Evolutionary conservation across 2,113 vertebrate genomes (phyloP), one percentile per base, ranked within the genome.

Genomic region (Aspidoscelis tigris): DNA sequence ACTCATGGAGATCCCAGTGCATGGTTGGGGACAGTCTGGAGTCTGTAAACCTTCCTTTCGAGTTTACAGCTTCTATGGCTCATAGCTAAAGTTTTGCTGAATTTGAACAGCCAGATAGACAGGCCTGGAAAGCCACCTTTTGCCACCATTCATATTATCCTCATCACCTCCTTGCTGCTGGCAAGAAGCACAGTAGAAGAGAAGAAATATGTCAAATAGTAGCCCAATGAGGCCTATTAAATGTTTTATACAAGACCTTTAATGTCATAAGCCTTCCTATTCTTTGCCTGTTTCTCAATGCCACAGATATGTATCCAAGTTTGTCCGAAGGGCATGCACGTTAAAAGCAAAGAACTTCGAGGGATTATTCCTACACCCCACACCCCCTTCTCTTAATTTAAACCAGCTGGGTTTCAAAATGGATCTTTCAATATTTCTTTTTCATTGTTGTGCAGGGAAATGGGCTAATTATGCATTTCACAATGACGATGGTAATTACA

Each of bases 171-270:
- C 58, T 16, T 61, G 18, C 10, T 61, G 58, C 58, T 88, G 87
- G 88, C 89, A 90, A 93, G 92, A 89, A 88, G 84, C 24, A 81
- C 86, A 89, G 72, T 92, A 89, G 89, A 83, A 24, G 21, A 68
- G 86, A 73, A 65, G 78, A 90, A 91, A 92, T 0, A 0, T 93
- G 89, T 84, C 89, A 88, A 92, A 86, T 90, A 82, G 89, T 92
- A 93, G 87, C 69, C 91, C 76, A 90, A 76, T 87, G 82, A 91
- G 90, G 53, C 88, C 88, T 79, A 80, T 93, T 92, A 91, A 89
- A 79, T 84, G 72, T 81, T 65, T 86, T 92, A 92, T 33, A 89
- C 83, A 26, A 87, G 86, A 9, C 90, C 50, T 86, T 93, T 90
- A 88, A 93, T 90, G 90, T 92, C 90, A 81, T 69, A 66, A 88